Evolutionary conservation across 2,888 invertebrate genomes (phyloP).

Genomic region (Trichogramma evanescens): DNA sequence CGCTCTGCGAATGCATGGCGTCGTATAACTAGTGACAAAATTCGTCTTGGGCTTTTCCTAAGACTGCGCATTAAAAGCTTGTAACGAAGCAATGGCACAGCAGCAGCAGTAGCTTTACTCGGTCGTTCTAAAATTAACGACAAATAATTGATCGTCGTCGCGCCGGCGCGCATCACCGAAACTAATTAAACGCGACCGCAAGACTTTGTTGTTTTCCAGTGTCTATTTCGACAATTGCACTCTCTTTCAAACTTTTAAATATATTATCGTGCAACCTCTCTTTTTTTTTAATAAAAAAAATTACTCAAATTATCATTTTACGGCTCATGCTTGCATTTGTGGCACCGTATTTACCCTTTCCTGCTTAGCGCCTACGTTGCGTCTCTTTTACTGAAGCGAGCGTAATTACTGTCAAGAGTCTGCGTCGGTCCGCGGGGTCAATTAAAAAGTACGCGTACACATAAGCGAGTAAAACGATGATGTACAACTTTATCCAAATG

Average conservation of each 20-base stretch:
- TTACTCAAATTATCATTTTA: no score
- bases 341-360: no score
- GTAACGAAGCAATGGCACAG: not conserved
- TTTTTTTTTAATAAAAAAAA: no score
- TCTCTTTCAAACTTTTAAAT: no score
- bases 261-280: no score
- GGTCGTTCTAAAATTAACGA: constrained; percentile 10
- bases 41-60: no score
- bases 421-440: not conserved
- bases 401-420: not conserved
- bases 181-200: constrained; percentile 17
- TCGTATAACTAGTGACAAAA: no score
- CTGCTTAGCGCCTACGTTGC: no score
- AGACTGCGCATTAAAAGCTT: not conserved
- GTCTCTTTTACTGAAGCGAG: not conserved
- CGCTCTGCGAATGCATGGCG: no score
- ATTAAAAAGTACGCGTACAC: constrained; percentile 10
- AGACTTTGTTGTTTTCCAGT: no score
- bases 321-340: no score
- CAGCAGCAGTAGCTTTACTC: not conserved
- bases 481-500: constrained; percentile 13
- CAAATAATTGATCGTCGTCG: constrained; percentile 14
- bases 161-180: constrained; percentile 2
- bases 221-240: no score
- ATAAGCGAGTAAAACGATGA: constrained; percentile 5